A percentile compares a stretch with the other conserved stretches of the same genome.
Evolutionary conservation across 1,140 invertebrate genomes (phyloP).

Genomic region (Musca vetustissima): DNA sequence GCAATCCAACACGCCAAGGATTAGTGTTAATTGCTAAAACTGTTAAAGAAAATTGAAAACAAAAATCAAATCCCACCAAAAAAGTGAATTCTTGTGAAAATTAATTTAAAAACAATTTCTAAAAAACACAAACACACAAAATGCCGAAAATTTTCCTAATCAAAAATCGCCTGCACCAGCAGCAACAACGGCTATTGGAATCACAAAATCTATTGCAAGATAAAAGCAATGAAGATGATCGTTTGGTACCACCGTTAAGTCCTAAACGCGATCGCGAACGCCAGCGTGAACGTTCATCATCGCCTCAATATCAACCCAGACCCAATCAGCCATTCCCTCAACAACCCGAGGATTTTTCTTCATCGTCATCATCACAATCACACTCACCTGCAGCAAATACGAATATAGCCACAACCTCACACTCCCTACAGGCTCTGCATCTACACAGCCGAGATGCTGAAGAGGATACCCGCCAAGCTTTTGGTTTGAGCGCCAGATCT

Average conservation of each 20-base stretch:
- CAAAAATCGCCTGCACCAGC: slow-evolving; percentile 84
- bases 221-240: slow-evolving; percentile 58
- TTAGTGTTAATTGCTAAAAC: slow-evolving; percentile 22
- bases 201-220: slow-evolving; percentile 68
- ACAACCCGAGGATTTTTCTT: neutral
- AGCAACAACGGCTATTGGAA: slow-evolving; percentile 78
- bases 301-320: neutral
- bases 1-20: slow-evolving; percentile 15
- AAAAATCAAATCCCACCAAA: slow-evolving; percentile 4
- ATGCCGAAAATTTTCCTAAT: slow-evolving; percentile 91
- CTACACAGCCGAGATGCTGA: neutral
- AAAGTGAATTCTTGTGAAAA: slow-evolving; percentile 1
- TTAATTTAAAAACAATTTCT: slow-evolving; percentile 17
- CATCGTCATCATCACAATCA: slow-evolving; percentile 26
- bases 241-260: slow-evolving; percentile 52
- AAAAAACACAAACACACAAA: slow-evolving; percentile 40
- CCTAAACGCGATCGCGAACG: slow-evolving; percentile 34
- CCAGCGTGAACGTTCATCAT: neutral
- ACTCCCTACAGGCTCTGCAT: slow-evolving; percentile 5
- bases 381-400: slow-evolving; percentile 22
- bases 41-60: slow-evolving; percentile 3
- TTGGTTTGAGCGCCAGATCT: neutral
- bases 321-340: slow-evolving; percentile 2
- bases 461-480: neutral
- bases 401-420: neutral